These are phyloP conservation scores for Caerostris extrusa DNA, from an alignment of 1,140 invertebrate species.

Conservation along the genomic window DNA sequence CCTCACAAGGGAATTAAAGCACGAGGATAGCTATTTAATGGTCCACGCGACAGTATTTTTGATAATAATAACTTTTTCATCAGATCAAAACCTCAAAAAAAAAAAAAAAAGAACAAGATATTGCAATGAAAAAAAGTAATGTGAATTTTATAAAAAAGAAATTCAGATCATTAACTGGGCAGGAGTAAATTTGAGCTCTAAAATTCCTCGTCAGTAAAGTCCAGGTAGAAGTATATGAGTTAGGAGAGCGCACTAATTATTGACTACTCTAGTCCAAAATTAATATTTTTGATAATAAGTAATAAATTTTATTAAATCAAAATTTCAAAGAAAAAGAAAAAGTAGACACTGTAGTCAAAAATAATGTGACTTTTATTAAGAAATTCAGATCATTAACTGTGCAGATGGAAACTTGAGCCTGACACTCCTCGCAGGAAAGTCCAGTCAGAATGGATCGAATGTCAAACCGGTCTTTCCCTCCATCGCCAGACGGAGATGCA, in stretches of 20 bases:
- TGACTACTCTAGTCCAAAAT: no score
- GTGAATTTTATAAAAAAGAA: conserved; percentile 50
- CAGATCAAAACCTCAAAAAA: no score
- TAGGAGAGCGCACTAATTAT: no score
- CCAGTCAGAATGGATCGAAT: background rate
- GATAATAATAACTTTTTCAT: no score
- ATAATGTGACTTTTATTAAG: conserved; percentile 63
- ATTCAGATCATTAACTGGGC: conserved; percentile 70
- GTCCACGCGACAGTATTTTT: no score
- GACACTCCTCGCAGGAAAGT: conserved; percentile 4
- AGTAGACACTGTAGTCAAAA: background rate
- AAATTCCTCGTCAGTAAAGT: background rate
- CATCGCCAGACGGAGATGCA: conserved; percentile 69
- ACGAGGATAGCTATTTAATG: conserved; percentile 39
- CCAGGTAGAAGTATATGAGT: background rate
- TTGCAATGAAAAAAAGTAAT: conserved; percentile 38
- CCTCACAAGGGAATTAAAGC: background rate
- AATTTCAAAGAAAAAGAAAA: conserved; percentile 51
- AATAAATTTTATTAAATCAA: no score
- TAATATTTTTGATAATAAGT: no score
- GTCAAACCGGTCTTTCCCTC: conserved; percentile 75
- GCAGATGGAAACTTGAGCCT: conserved; percentile 69
- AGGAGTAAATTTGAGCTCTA: conserved; percentile 63
- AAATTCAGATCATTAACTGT: conserved; percentile 65
- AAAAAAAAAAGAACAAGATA: no score